Evolutionary conservation across 2,113 vertebrate genomes (phyloP), one percentile per base, ranked within the genome.

Genomic region (Salvator merianae): DNA sequence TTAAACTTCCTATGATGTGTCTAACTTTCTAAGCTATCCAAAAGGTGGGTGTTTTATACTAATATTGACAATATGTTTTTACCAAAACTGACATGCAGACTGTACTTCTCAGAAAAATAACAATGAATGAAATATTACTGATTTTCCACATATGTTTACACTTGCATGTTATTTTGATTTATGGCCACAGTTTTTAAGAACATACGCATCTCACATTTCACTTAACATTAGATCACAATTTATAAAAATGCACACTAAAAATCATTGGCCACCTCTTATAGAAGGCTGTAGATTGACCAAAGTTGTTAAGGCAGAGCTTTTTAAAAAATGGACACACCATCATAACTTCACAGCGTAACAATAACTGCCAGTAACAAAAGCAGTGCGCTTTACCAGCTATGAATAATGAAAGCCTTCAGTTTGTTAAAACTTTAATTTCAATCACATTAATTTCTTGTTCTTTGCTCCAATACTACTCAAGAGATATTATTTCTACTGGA

Each of bases 401-500:
- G 76, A 47, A 74, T 47, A 13, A 43, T 26, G 18, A 75, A n/a
- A 66, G 22, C 9, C 30, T 43, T 16, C 36, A 65, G n/a, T 59
- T 53, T 83, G 32, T 34, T 83, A 65, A 66, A 82, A 53, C 43
- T 76, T 76, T 76, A 50, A 36, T 36, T 59, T 18, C 62, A 53
- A 36, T 28, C 13, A 26, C 53, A 16, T 47, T 77, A 63, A 77
- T n/a, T 59, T 38, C 8, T 40, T 83, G 9, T 71, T 66, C 22
- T 20, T 83, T 79, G 59, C 55, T 53, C 32, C 62, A 55, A 40
- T 68, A 70, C 63, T 81, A 36, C 18, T 70, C 14, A 2, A 26
- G 50, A 77, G 70, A 68, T 1, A 38, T 84, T 81, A 18, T 84
- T 86, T 32, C 36, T 59, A 74, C 77, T 85, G 2, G 80, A 88